Conservation (phyloP, 2,113 vertebrate species). For the Menidia beryllina region DNA sequence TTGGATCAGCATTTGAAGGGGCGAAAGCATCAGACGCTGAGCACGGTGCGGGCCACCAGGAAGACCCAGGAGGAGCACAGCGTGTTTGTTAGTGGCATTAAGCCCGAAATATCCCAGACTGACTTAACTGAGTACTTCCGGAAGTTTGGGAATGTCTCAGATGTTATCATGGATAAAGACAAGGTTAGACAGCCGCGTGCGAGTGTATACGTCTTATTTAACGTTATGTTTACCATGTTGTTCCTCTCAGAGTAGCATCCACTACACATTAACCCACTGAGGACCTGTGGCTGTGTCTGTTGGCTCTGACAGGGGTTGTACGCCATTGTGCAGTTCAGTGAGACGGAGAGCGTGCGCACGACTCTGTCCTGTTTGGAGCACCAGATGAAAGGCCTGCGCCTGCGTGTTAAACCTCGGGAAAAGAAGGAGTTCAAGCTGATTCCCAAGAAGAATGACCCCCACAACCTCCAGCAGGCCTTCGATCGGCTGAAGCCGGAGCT, state of each 20-base stretch:
- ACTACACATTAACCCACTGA: too few relatives aligned
- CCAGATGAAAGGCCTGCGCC: constrained; percentile 78
- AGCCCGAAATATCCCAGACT: constrained; percentile 78
- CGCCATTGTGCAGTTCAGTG: constrained; percentile 89
- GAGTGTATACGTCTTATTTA: not conserved
- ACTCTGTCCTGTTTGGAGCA: constrained; percentile 82
- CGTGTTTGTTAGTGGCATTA: constrained; percentile 91
- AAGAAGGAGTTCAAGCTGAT: constrained; percentile 88
- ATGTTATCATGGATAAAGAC: constrained; percentile 92
- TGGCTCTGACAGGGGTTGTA: constrained; percentile 83
- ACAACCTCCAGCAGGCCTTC: constrained; percentile 69
- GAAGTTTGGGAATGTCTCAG: constrained; percentile 83
- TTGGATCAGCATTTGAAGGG: constrained; percentile 87
- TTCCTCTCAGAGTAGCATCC: not conserved
- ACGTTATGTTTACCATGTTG: not conserved
- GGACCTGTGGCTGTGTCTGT: not conserved
- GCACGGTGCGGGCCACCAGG: constrained; percentile 79
- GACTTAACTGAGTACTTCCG: constrained; percentile 86
- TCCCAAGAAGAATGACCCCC: constrained; percentile 71
- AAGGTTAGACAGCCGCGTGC: constrained; percentile 78
- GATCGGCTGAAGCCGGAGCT: constrained; percentile 78
- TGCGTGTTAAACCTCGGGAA: constrained; percentile 88
- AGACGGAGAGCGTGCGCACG: constrained; percentile 63
- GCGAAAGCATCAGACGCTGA: constrained; percentile 85
- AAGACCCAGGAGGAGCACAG: constrained; percentile 87